Conservation (phyloP, 2,888 invertebrate genomes). For the Incurvaria masculella region DNA sequence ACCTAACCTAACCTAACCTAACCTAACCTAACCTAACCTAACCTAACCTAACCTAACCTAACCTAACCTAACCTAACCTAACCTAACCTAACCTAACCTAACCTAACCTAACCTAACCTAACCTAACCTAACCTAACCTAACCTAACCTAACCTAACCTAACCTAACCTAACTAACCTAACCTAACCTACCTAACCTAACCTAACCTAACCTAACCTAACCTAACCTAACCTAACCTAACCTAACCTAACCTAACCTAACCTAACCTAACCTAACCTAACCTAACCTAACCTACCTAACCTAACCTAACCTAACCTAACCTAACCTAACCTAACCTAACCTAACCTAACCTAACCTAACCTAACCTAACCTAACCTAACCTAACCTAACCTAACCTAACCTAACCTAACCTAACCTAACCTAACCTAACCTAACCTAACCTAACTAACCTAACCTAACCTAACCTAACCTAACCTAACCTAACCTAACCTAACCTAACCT, state of each 20-base stretch:
- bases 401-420: constrained; percentile 12
- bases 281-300: background rate
- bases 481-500: no score
- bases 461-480: constrained; percentile 13
- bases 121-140: constrained; percentile 8
- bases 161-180: constrained; percentile 7
- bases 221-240: constrained; percentile 9
- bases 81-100: constrained; percentile 6
- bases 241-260: background rate
- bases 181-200: constrained; percentile 6
- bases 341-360: no score
- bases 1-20: constrained; percentile 4
- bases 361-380: constrained; percentile 10
- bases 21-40: constrained; percentile 9
- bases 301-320: background rate
- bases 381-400: constrained; percentile 11
- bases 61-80: constrained; percentile 8
- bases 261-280: constrained; percentile 8
- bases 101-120: background rate
- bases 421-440: constrained; percentile 11
- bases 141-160: constrained; percentile 5
- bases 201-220: constrained; percentile 4
- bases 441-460: no score
- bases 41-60: constrained; percentile 9
- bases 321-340: constrained; percentile 10